Conservation (phyloP, 2,797 vertebrate species). For the Ambastaia sidthimunki region DNA sequence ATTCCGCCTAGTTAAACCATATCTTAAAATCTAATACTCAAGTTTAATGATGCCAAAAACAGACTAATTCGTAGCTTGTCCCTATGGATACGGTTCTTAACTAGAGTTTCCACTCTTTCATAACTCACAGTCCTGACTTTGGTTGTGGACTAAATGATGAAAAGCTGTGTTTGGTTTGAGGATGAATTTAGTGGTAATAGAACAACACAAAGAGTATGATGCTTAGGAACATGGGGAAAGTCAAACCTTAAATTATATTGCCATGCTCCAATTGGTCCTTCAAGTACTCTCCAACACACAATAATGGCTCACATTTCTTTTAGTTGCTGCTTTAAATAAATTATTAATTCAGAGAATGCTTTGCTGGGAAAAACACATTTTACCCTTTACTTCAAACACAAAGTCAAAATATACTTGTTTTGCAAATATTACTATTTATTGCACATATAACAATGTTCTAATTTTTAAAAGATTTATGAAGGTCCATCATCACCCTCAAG, state of each 20-base stretch:
- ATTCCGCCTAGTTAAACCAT: constrained; percentile 34
- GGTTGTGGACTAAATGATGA: constrained; percentile 38
- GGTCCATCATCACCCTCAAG: neutral
- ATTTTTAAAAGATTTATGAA: no score
- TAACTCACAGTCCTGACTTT: constrained; percentile 22
- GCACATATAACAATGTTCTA: no score
- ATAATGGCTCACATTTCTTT: neutral
- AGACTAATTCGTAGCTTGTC: constrained; percentile 22
- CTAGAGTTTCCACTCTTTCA: constrained; percentile 17
- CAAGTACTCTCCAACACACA: constrained; percentile 6
- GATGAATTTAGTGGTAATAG: constrained; percentile 30
- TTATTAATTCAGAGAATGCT: neutral
- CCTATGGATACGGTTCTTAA: constrained; percentile 16
- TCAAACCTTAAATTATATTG: neutral
- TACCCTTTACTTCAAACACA: neutral
- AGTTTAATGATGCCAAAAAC: constrained; percentile 34
- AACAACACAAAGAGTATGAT: constrained; percentile 37
- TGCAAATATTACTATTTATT: neutral
- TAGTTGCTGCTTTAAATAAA: neutral
- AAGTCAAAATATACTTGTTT: neutral
- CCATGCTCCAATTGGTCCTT: constrained; percentile 13
- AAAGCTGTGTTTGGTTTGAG: constrained; percentile 38
- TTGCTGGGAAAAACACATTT: neutral
- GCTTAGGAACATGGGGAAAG: constrained; percentile 16
- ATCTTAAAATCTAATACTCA: constrained; percentile 37